These are phyloP conservation scores for Gopherus flavomarginatus DNA, from an alignment of 2,113 vertebrate species.

Conservation along the genomic window DNA sequence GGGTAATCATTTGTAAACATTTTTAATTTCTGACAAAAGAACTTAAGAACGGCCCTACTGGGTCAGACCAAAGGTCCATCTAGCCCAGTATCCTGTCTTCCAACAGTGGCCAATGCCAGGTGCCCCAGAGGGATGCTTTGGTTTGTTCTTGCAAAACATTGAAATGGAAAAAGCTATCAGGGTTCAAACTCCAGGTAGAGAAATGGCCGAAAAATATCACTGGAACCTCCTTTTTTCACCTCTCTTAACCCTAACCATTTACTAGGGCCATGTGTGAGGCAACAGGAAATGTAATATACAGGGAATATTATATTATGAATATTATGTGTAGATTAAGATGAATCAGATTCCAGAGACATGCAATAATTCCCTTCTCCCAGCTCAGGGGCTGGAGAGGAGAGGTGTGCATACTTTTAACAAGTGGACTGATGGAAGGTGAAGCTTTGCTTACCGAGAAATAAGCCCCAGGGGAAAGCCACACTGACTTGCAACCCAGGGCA, in stretches of 20 bases:
- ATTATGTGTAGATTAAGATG: constrained; percentile 32
- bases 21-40: neutral
- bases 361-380: neutral
- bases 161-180: constrained; percentile 8
- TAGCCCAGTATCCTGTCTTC: neutral
- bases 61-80: too few relatives aligned
- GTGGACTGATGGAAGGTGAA: neutral
- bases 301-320: constrained; percentile 39
- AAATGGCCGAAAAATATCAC: neutral
- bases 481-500: neutral
- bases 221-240: neutral
- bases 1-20: neutral
- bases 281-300: constrained; percentile 22
- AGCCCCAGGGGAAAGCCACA: neutral
- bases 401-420: neutral
- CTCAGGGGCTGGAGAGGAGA: neutral
- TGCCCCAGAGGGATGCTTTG: neutral
- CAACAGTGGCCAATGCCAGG: too few relatives aligned
- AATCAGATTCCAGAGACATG: constrained; percentile 25
- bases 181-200: constrained; percentile 7
- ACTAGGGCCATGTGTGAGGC: neutral
- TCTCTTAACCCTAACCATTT: neutral
- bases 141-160: neutral
- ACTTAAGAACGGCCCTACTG: too few relatives aligned
- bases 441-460: neutral